Percentiles rank a stretch among this genome's conserved stretches.
Evolutionary conservation across 1,140 invertebrate genomes (phyloP).

Genomic region (Camponotus floridanus): DNA sequence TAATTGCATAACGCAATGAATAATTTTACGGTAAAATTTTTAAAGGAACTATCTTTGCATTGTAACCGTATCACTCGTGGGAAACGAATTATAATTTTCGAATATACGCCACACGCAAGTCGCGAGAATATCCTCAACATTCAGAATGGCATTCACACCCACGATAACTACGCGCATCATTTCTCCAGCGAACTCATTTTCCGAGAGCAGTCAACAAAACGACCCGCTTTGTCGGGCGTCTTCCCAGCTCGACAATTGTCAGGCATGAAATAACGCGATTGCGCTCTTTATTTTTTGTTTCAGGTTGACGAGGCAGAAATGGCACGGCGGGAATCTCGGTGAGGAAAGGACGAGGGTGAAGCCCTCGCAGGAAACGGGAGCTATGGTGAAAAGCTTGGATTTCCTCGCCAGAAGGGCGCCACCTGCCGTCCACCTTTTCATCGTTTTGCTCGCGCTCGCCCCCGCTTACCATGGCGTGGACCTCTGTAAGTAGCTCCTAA

Average conservation of each 20-base stretch:
- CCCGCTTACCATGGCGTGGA: conserved; percentile 80
- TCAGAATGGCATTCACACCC: not conserved
- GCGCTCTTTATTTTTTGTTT: conserved; percentile 70
- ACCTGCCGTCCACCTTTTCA: conserved; percentile 79
- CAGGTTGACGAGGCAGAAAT: conserved; percentile 81
- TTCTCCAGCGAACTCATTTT: conserved; percentile 19
- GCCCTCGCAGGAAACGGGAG: conserved; percentile 80
- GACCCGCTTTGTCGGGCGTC: conserved; percentile 48
- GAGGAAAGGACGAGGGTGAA: conserved; percentile 82
- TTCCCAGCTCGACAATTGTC: conserved; percentile 40
- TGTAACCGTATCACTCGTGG: not conserved
- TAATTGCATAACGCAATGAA: not conserved
- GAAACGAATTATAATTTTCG: not conserved
- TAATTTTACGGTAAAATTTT: not conserved
- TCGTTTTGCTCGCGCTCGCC: conserved; percentile 76
- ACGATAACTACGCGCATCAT: conserved; percentile 34
- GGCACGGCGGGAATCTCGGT: conserved; percentile 80
- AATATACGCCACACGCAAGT: not conserved
- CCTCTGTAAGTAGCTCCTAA: conserved; percentile 81
- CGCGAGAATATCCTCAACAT: not conserved
- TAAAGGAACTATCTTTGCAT: not conserved
- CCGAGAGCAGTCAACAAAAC: conserved; percentile 50
- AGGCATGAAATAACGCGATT: conserved; percentile 55
- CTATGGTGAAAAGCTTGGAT: conserved; percentile 82
- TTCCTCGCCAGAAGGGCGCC: conserved; percentile 79